phyloP scores from a whole-genome alignment of 2,888 invertebrate species.

The Coelopa pilipes region DNA sequence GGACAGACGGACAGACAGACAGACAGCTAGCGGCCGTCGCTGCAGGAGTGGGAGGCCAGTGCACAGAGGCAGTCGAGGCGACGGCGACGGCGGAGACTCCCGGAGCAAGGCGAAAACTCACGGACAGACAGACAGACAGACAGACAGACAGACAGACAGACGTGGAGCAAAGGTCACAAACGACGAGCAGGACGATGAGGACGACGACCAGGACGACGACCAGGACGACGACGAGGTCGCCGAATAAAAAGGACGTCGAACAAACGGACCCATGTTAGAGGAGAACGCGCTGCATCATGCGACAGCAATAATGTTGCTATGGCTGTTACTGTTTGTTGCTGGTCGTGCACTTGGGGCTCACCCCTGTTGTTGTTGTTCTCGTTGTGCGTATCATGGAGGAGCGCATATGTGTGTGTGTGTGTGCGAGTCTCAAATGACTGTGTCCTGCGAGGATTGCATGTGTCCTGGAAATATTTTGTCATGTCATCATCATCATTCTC shows the following conservation, averaged over 20 bases:
- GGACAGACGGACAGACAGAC: too few relatives aligned
- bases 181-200: neutral
- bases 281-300: neutral
- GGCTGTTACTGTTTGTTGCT: neutral
- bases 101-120: too few relatives aligned
- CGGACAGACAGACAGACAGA: neutral
- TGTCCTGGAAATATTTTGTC: slow-evolving; percentile 34
- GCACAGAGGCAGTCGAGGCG: too few relatives aligned
- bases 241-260: neutral
- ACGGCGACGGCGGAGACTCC: too few relatives aligned
- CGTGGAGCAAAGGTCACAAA: slow-evolving; percentile 18
- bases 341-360: neutral
- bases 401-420: neutral
- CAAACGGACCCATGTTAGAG: neutral
- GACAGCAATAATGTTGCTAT: slow-evolving; percentile 26
- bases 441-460: neutral
- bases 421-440: neutral
- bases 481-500: slow-evolving; percentile 30
- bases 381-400: neutral
- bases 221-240: too few relatives aligned
- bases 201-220: too few relatives aligned
- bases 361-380: neutral
- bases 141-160: neutral
- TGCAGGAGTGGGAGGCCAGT: too few relatives aligned
- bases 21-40: too few relatives aligned